A percentile compares a stretch with the other conserved stretches of the same genome.
Evolutionary conservation across 2,888 invertebrate species (phyloP).

Genomic region (Saturnia pavonia): DNA sequence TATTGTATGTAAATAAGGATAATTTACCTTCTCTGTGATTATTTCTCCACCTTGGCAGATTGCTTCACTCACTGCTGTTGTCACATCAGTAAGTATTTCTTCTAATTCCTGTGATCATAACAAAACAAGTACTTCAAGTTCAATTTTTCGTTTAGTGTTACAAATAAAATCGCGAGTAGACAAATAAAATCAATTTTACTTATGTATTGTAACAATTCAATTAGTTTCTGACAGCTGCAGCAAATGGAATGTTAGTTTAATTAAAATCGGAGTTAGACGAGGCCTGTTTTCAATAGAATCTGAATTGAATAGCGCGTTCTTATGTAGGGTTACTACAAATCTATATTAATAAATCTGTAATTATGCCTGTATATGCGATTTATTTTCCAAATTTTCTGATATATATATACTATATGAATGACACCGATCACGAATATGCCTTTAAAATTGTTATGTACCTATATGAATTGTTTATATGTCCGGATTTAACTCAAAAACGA

Average conservation of each 20-base stretch:
- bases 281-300: slow-evolving; percentile 37
- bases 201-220: slow-evolving; percentile 26
- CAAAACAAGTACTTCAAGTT: slow-evolving; percentile 5
- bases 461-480: too few relatives aligned
- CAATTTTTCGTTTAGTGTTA: background rate
- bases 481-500: too few relatives aligned
- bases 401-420: too few relatives aligned
- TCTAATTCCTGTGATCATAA: slow-evolving; percentile 90
- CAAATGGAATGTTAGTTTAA: slow-evolving; percentile 49
- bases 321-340: slow-evolving; percentile 37
- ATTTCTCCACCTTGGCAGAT: slow-evolving; percentile 93
- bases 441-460: too few relatives aligned
- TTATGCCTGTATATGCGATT: too few relatives aligned
- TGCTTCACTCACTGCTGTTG: slow-evolving; percentile 92
- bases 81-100: slow-evolving; percentile 95
- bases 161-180: background rate
- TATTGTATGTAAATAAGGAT: background rate
- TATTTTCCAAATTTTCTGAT: too few relatives aligned
- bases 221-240: slow-evolving; percentile 31
- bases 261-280: slow-evolving; percentile 51
- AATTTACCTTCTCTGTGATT: slow-evolving; percentile 88
- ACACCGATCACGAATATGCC: too few relatives aligned
- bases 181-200: background rate
- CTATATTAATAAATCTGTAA: too few relatives aligned
- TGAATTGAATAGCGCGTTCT: slow-evolving; percentile 30